These are phyloP conservation scores for Calyptomena viridis DNA, from an alignment of 2,113 vertebrate species.

Conservation along the genomic window DNA sequence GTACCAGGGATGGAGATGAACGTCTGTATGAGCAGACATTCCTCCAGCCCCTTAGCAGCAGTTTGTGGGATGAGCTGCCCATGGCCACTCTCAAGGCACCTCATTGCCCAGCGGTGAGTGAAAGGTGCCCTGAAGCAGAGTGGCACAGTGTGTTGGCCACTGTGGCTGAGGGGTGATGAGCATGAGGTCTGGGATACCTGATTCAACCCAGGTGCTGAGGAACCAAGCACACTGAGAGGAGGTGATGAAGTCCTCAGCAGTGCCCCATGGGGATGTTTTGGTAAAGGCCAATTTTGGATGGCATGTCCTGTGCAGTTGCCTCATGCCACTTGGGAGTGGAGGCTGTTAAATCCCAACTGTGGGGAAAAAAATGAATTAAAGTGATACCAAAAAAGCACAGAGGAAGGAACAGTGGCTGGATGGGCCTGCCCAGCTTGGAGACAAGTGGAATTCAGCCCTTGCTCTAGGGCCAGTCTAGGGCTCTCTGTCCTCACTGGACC, in stretches of 20 bases:
- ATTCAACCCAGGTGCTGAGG: not conserved
- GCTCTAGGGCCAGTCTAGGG: not conserved
- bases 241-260: not conserved
- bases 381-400: not conserved
- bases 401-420: not conserved
- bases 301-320: not conserved
- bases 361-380: not conserved
- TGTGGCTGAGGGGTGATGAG: fast-evolving
- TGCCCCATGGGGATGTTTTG: not conserved
- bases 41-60: not conserved
- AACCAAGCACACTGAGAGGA: not conserved
- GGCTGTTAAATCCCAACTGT: not conserved
- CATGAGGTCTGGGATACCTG: not conserved
- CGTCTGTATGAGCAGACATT: not conserved
- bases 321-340: not conserved
- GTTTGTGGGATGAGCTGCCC: not conserved
- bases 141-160: not conserved
- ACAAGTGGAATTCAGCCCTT: not conserved
- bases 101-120: not conserved
- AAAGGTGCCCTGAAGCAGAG: not conserved
- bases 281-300: not conserved
- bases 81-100: not conserved
- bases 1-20: not conserved
- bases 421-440: not conserved
- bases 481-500: not conserved